phyloP scores from a whole-genome alignment of 2,113 vertebrate genomes.

The Perccottus glenii region DNA sequence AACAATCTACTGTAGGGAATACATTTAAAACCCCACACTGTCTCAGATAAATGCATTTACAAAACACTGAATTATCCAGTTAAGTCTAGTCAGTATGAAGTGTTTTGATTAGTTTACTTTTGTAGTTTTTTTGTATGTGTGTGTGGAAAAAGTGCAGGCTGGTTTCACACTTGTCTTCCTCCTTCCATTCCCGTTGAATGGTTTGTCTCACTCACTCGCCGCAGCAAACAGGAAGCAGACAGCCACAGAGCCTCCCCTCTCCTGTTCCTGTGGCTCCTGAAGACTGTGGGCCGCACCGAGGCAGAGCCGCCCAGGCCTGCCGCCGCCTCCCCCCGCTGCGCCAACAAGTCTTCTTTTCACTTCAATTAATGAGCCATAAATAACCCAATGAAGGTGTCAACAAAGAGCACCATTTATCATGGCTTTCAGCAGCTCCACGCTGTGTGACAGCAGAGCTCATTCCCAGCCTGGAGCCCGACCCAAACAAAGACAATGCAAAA shows the following conservation, averaged over 20 bases:
- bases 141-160: constrained; percentile 28
- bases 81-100: too few relatives aligned
- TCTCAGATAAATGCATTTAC: too few relatives aligned
- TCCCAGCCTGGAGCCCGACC: constrained; percentile 74
- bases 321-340: constrained; percentile 82
- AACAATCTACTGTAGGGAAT: too few relatives aligned
- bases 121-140: constrained; percentile 17
- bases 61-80: too few relatives aligned
- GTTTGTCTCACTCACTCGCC: constrained; percentile 41
- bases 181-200: constrained; percentile 60
- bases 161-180: constrained; percentile 51
- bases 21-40: too few relatives aligned
- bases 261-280: constrained; percentile 17
- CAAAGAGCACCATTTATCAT: constrained; percentile 95
- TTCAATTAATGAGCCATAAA: constrained; percentile 99
- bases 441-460: constrained; percentile 82
- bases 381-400: constrained; percentile 99
- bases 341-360: constrained; percentile 91
- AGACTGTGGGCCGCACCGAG: constrained; percentile 76
- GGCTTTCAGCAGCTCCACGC: constrained; percentile 85
- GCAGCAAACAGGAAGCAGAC: constrained; percentile 66
- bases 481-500: constrained; percentile 78
- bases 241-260: constrained; percentile 40
- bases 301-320: constrained; percentile 65
- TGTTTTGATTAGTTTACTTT: too few relatives aligned